phyloP scores from a whole-genome alignment of 2,113 vertebrate genomes.

The Ceyx cyanopectus region DNA sequence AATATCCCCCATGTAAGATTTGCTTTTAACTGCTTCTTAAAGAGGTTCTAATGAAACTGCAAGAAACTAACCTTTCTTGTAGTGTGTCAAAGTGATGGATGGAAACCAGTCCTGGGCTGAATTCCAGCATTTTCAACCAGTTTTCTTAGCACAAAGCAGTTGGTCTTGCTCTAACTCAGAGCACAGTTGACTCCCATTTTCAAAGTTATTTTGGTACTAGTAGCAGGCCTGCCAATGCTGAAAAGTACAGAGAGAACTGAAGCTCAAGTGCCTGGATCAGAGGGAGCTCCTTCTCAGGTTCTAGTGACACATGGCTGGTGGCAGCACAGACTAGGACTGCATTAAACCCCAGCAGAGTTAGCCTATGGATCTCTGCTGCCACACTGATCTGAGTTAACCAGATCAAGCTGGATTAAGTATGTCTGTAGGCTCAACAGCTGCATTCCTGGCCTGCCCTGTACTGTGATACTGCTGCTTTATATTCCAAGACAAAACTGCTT shows the following conservation, averaged over 20 bases:
- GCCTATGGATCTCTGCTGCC: background rate
- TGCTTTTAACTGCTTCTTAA: background rate
- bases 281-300: background rate
- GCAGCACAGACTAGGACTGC: background rate
- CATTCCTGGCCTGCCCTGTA: background rate
- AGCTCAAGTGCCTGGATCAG: background rate
- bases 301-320: background rate
- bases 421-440: background rate
- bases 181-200: background rate
- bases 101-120: background rate
- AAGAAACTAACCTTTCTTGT: background rate
- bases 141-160: background rate
- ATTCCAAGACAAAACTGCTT: background rate
- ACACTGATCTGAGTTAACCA: background rate
- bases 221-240: background rate
- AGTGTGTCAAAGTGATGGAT: background rate
- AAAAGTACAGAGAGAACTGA: background rate
- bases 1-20: background rate
- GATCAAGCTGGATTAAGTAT: background rate
- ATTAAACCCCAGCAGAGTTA: background rate
- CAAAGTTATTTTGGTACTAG: background rate
- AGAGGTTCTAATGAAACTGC: background rate
- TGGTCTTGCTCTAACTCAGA: background rate
- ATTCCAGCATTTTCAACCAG: background rate
- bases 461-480: background rate